A percentile compares a stretch with the other conserved stretches of the same genome.
Conservation (phyloP, 2,888 invertebrate genomes). For the Calameuta filiformis region DNA sequence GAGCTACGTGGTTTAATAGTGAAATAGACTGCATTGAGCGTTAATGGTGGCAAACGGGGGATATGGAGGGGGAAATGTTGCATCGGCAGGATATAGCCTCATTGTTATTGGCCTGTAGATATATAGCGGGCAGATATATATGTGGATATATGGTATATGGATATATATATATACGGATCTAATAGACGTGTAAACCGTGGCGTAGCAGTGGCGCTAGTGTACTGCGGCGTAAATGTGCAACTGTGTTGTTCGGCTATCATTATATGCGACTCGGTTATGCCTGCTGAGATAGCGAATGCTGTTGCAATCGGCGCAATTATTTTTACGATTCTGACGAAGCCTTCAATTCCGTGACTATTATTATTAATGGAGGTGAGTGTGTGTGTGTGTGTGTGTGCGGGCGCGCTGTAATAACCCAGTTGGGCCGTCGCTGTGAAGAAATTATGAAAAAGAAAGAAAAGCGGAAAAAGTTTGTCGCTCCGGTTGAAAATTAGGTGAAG, state of each 20-base stretch:
- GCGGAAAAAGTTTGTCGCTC: too few relatives aligned
- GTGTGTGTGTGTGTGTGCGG: too few relatives aligned
- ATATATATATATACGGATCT: too few relatives aligned
- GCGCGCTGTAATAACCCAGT: background rate
- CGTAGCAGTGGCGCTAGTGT: too few relatives aligned
- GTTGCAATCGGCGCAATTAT: conserved; percentile 61
- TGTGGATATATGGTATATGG: too few relatives aligned
- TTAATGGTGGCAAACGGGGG: background rate
- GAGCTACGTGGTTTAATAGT: conserved; percentile 32
- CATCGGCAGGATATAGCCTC: too few relatives aligned
- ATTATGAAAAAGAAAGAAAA: too few relatives aligned
- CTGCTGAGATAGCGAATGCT: conserved; percentile 53
- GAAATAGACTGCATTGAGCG: background rate
- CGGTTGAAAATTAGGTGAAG: too few relatives aligned
- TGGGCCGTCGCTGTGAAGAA: background rate
- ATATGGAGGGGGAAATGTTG: background rate
- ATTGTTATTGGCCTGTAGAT: too few relatives aligned
- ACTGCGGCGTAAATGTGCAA: background rate
- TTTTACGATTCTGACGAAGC: conserved; percentile 57
- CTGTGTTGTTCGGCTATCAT: conserved; percentile 46
- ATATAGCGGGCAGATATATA: too few relatives aligned
- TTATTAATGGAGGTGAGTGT: conserved; percentile 2
- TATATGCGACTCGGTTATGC: conserved; percentile 40
- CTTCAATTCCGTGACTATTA: conserved; percentile 48
- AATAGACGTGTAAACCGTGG: too few relatives aligned